Percentiles rank a stretch among this genome's conserved stretches.
Conservation (phyloP, 2,797 vertebrate species). For the Melopsittacus undulatus region DNA sequence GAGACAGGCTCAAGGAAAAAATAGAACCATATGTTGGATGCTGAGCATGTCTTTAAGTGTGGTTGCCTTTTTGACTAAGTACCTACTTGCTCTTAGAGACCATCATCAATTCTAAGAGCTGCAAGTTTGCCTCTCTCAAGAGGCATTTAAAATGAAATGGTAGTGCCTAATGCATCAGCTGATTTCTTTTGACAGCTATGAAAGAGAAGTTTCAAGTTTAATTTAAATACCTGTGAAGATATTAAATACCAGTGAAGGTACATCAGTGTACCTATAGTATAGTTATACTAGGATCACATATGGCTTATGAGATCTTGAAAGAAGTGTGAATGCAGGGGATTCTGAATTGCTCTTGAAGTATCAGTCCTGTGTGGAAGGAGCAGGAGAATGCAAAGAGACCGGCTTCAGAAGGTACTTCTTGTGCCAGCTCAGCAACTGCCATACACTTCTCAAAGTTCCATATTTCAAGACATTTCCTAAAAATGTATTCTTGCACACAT, state of each 20-base stretch:
- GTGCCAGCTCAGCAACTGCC: not conserved
- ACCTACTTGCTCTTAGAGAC: not conserved
- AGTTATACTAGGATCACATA: not conserved
- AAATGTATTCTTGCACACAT: not conserved
- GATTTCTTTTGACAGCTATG: not conserved
- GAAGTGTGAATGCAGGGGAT: not conserved
- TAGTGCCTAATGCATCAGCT: not conserved
- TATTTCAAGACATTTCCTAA: not conserved
- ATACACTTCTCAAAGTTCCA: not conserved
- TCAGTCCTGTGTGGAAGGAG: not conserved
- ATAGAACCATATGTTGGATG: not conserved
- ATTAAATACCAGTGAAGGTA: not conserved
- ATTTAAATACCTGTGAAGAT: not conserved
- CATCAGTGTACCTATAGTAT: not conserved
- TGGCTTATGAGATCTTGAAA: not conserved
- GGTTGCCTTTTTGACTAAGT: not conserved
- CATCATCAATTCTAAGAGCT: not conserved
- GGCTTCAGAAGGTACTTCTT: not conserved
- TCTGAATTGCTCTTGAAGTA: not conserved
- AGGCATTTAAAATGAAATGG: not conserved
- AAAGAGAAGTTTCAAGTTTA: constrained; percentile 18
- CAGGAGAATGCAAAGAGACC: not conserved
- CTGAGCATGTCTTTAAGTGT: not conserved
- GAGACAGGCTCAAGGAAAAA: not conserved
- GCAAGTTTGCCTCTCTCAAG: not conserved